These are phyloP conservation scores for Pelusios castaneus DNA, from an alignment of 2,113 vertebrate species.

Conservation along the genomic window DNA sequence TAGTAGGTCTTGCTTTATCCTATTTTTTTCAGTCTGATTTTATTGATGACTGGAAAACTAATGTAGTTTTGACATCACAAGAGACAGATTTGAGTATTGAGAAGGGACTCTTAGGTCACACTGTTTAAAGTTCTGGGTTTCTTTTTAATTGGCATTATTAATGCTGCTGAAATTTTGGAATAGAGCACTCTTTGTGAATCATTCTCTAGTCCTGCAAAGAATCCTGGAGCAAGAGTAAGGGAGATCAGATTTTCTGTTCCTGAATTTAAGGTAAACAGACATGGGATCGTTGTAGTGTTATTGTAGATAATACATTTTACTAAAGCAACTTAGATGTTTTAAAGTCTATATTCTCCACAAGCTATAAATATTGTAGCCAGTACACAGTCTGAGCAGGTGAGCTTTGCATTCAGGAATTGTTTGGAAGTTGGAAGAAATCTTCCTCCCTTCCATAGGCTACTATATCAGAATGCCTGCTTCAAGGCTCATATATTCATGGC, in stretches of 20 bases:
- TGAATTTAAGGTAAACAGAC: background rate
- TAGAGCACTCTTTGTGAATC: background rate
- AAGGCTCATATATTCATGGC: background rate
- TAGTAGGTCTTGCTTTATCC: background rate
- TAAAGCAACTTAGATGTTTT: background rate
- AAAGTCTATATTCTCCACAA: background rate
- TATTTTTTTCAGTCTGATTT: background rate
- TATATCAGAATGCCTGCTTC: rapidly evolving
- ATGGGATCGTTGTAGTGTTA: background rate
- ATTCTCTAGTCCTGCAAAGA: rapidly evolving
- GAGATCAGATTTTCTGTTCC: background rate
- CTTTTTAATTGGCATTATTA: background rate
- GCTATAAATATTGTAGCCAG: rapidly evolving
- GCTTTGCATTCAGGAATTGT: background rate
- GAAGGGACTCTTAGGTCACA: background rate
- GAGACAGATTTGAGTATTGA: background rate
- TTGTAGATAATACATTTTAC: background rate
- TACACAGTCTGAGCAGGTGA: rapidly evolving
- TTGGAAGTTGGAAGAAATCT: background rate
- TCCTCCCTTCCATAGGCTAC: rapidly evolving
- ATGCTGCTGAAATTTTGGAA: background rate
- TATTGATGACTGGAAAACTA: background rate
- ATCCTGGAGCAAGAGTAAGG: background rate
- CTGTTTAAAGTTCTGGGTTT: background rate
- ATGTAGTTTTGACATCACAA: background rate